phyloP scores from a whole-genome alignment of 2,113 vertebrate species.

The Rhinogobius similis region DNA sequence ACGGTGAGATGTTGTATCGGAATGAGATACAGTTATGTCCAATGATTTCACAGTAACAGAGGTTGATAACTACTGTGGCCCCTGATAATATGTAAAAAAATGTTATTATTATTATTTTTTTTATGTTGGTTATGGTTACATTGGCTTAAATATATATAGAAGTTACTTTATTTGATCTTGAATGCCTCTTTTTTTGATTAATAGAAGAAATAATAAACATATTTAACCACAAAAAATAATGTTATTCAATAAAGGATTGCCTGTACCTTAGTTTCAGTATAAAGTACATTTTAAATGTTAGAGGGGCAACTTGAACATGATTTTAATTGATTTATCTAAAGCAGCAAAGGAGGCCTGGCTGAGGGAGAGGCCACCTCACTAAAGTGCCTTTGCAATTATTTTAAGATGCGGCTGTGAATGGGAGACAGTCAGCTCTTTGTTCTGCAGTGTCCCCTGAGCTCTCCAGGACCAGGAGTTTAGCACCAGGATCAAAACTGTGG shows the following conservation, averaged over 20 bases:
- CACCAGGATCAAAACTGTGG: background rate
- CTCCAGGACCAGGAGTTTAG: background rate
- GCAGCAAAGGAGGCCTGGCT: too few relatives aligned
- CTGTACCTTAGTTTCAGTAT: too few relatives aligned
- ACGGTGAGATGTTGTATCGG: conserved; percentile 11
- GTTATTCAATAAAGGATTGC: too few relatives aligned
- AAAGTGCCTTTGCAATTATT: background rate
- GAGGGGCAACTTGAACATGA: background rate
- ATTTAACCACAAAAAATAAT: too few relatives aligned
- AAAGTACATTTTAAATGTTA: background rate
- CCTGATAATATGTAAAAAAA: too few relatives aligned
- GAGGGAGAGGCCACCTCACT: background rate
- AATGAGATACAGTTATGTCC: conserved; percentile 7
- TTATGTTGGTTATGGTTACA: too few relatives aligned
- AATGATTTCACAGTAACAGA: background rate
- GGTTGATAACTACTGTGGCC: too few relatives aligned
- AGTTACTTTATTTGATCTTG: too few relatives aligned
- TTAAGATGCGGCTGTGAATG: background rate
- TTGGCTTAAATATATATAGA: too few relatives aligned
- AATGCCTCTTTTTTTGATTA: too few relatives aligned
- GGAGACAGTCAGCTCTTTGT: background rate
- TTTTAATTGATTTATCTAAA: background rate
- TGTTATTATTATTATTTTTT: too few relatives aligned
- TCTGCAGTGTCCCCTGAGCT: background rate
- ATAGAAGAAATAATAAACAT: too few relatives aligned